A percentile compares a stretch with the other conserved stretches of the same genome.
phyloP scores from a whole-genome alignment of 2,888 invertebrate genomes.

The Hypselothyrea guttata region DNA sequence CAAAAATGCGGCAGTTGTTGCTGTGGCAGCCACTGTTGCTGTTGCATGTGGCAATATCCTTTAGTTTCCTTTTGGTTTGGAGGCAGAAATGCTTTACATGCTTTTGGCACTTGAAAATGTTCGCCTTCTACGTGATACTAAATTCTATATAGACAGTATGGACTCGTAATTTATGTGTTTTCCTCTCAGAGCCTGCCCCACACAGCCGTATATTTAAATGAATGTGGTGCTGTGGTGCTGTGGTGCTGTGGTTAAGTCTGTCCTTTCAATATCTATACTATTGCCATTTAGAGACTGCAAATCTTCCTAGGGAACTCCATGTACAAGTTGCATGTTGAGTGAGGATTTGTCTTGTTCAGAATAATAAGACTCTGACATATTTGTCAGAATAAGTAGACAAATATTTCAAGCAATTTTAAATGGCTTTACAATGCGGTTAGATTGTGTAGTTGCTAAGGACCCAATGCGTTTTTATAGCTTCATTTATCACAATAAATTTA shows the following conservation, averaged over 20 bases:
- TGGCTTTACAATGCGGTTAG: conserved; percentile 3
- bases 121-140: conserved; percentile 1
- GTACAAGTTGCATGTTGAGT: conserved; percentile 1
- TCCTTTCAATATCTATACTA: conserved; percentile 5
- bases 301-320: neutral
- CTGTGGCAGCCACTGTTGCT: conserved; percentile 10
- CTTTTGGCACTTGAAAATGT: conserved; percentile 43
- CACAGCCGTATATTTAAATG: conserved; percentile 14
- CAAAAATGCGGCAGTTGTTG: conserved; percentile 16
- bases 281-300: conserved; percentile 8
- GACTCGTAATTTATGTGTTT: conserved; percentile 45
- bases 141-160: conserved; percentile 11
- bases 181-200: conserved; percentile 13
- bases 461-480: neutral
- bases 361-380: no score
- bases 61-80: neutral
- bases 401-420: conserved; percentile 13
- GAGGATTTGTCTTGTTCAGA: no score
- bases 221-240: conserved; percentile 13
- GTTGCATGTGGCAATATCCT: conserved; percentile 25
- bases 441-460: neutral
- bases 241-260: neutral
- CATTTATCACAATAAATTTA: no score
- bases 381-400: neutral
- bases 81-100: conserved; percentile 44